A percentile compares a stretch with the other conserved stretches of the same genome.
phyloP scores from a whole-genome alignment of 2,113 vertebrate genomes.

The Chrysochloris asiatica region DNA sequence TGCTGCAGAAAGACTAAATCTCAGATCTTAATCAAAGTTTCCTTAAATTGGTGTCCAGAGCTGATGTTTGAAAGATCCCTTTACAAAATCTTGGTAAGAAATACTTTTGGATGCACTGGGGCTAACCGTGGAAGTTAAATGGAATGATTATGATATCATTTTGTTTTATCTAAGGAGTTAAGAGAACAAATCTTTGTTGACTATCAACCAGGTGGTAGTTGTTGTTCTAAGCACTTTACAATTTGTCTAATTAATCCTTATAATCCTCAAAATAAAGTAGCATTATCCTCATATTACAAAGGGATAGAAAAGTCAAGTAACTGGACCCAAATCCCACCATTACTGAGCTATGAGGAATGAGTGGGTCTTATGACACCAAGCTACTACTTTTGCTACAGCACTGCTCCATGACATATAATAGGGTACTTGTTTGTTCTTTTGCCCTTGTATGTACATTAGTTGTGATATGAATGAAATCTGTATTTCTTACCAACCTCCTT shows the following conservation, averaged over 20 bases:
- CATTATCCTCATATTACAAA: slow-evolving; percentile 18
- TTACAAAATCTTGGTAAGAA: slow-evolving; percentile 35
- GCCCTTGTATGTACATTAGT: not conserved
- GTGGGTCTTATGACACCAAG: not conserved
- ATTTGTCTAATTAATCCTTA: not conserved
- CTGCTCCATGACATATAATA: not conserved
- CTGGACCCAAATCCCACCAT: not conserved
- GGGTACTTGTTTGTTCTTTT: not conserved
- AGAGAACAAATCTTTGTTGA: slow-evolving; percentile 36
- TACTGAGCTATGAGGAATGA: too few species aligned
- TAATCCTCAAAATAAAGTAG: slow-evolving; percentile 44
- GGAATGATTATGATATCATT: not conserved
- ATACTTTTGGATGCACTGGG: slow-evolving; percentile 24
- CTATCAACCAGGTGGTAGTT: not conserved
- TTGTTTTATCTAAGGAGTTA: slow-evolving; percentile 26
- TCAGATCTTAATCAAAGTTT: slow-evolving; percentile 23
- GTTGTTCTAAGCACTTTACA: not conserved
- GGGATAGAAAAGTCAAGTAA: slow-evolving; percentile 33
- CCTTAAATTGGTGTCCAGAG: not conserved
- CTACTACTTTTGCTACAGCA: not conserved
- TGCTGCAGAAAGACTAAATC: not conserved
- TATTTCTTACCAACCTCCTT: not conserved
- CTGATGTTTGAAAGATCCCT: not conserved
- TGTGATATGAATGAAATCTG: not conserved
- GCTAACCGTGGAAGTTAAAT: not conserved